These are phyloP conservation scores for Typhlichthys subterraneus DNA, from an alignment of 2,797 vertebrate genomes.

Conservation along the genomic window DNA sequence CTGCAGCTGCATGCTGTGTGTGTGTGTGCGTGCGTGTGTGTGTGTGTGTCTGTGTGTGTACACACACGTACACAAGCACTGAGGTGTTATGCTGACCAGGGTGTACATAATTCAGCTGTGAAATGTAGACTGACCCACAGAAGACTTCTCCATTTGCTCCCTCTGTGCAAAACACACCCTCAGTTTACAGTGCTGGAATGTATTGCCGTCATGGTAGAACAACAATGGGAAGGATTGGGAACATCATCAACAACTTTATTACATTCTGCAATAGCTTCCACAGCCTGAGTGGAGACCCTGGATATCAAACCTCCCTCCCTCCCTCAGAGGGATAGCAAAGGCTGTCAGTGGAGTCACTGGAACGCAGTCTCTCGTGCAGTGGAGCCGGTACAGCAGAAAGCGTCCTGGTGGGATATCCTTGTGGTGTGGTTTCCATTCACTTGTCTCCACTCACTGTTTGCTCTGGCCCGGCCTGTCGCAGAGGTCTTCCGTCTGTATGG, in stretches of 20 bases:
- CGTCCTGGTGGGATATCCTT: constrained; percentile 35
- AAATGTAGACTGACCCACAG: background rate
- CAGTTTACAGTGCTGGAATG: background rate
- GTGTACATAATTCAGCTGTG: constrained; percentile 14
- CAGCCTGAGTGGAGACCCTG: constrained; percentile 21
- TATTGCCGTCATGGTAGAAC: no score
- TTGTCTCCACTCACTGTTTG: constrained; percentile 54
- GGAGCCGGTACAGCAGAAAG: constrained; percentile 14
- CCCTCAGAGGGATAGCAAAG: constrained; percentile 20
- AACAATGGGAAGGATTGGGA: no score
- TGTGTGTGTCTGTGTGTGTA: constrained; percentile 36
- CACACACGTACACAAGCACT: constrained; percentile 44
- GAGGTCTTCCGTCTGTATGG: constrained; percentile 36
- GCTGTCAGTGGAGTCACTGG: constrained; percentile 18
- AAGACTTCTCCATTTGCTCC: constrained; percentile 25
- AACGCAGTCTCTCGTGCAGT: constrained; percentile 25
- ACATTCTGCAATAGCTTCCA: constrained; percentile 33
- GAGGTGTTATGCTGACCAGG: constrained; percentile 4
- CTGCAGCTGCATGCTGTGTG: constrained; percentile 74
- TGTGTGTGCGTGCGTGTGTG: constrained; percentile 40
- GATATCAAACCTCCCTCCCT: constrained; percentile 34
- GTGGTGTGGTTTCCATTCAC: constrained; percentile 50
- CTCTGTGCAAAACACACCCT: constrained; percentile 4
- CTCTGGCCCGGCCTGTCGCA: constrained; percentile 44
- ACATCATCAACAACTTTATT: constrained; percentile 20